Evolutionary conservation across 2,888 invertebrate species (phyloP), one percentile per base, ranked within the genome.

Genomic region (Actias luna): DNA sequence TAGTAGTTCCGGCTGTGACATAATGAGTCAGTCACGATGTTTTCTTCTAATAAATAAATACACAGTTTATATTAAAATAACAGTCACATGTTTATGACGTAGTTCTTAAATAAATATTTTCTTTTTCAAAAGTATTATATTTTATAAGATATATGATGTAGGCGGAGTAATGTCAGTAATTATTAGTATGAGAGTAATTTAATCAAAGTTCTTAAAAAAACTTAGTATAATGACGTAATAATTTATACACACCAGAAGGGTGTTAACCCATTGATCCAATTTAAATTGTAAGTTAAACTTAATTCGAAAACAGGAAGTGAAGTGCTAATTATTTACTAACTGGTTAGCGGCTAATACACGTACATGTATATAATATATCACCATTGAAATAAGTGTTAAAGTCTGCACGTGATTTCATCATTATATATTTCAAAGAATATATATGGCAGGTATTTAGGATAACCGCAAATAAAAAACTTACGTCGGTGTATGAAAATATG

Each of bases 401-500:
- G 52, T 35, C 42, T 16, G n/a, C 31, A 59, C 63, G 63, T 64
- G 61, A 61, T 61, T 27, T 46, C 18, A 59, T 61, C 52, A 64
- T 64, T 61, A 61, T 8, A 12, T 8, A 8, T 36, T 57, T 46
- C 5, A 22, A 61, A 50, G 31, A 63, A 60, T 42, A 50, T 50
- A 18, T 60, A 27, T 52, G 60, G 16, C 59, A 52, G 29, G n/a
- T 25, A 31, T 31, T 61, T 57, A 12, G 33, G 46, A 33, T 58
- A 14, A 5, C 14, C 14, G n/a, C 18, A 25, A 27, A 18, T 35
- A 61, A 27, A n/a, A 63, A 72, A 84, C 93, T 90, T 81, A 95
- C 95, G 85, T 95, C 94, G 52, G 95, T 94, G 73, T 95, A 95
- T 4, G 95, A 94, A 80, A 96, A 95, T 72, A 96, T 94, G 79